These are phyloP conservation scores for Melanotaenia maccullochi DNA, from an alignment of 2,797 vertebrate genomes.

Conservation along the genomic window DNA sequence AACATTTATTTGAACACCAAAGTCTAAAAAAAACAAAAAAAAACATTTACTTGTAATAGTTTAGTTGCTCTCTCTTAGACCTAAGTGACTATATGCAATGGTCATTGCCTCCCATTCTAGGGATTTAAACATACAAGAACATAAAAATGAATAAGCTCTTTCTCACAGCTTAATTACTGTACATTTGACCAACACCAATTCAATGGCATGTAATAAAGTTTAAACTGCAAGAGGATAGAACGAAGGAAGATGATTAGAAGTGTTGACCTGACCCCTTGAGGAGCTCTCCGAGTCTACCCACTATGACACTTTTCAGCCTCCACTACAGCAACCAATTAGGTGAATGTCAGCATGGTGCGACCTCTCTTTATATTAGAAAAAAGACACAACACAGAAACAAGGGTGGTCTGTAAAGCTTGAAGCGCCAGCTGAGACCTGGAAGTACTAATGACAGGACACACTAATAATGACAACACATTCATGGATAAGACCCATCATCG, in stretches of 20 bases:
- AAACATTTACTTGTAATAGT: conserved; percentile 3
- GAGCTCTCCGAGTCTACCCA: conserved; percentile 60
- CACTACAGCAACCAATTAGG: conserved; percentile 78
- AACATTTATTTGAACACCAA: not conserved
- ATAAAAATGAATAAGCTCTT: conserved; percentile 30
- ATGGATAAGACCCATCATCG: conserved; percentile 9
- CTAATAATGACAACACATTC: conserved; percentile 27
- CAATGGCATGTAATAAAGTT: conserved; percentile 10
- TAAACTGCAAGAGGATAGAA: conserved; percentile 41
- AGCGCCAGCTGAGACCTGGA: conserved; percentile 42
- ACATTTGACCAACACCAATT: conserved; percentile 9
- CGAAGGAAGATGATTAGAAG: conserved; percentile 44
- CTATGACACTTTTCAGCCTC: conserved; percentile 67
- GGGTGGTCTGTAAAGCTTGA: conserved; percentile 56
- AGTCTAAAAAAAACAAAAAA: not conserved
- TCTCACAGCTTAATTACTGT: conserved; percentile 22
- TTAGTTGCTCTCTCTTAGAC: too few relatives aligned
- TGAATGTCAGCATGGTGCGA: conserved; percentile 80
- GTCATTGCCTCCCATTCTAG: not conserved
- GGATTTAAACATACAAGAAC: conserved; percentile 7
- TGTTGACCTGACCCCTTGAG: conserved; percentile 60
- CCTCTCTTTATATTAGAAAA: conserved; percentile 62
- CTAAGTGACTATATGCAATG: too few relatives aligned
- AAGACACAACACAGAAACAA: conserved; percentile 65
- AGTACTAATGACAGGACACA: conserved; percentile 55